These are phyloP conservation scores for Alcis repandata DNA, from an alignment of 2,888 invertebrate species.

Conservation along the genomic window DNA sequence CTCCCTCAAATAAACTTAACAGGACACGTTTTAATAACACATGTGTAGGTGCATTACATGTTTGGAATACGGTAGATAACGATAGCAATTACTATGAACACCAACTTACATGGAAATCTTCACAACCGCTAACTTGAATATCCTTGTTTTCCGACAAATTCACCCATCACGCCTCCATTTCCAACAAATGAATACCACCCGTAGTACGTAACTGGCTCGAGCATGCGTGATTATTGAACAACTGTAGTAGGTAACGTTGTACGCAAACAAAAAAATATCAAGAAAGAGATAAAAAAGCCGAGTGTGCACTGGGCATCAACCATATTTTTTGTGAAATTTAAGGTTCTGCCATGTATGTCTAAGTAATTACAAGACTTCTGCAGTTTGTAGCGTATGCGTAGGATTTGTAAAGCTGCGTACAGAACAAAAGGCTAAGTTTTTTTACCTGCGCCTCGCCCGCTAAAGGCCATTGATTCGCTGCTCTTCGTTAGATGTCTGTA, in stretches of 20 bases:
- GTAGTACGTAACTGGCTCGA: constrained; percentile 59
- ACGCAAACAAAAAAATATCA: too few species aligned
- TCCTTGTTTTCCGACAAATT: constrained; percentile 74
- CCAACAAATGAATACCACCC: constrained; percentile 81
- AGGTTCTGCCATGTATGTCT: too few species aligned
- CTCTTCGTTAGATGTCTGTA: too few species aligned
- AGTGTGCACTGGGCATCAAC: too few species aligned
- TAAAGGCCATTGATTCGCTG: too few species aligned
- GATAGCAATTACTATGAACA: constrained; percentile 59
- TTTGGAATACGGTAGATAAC: constrained; percentile 65
- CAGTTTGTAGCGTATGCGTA: too few species aligned
- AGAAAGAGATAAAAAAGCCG: too few species aligned
- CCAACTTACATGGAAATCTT: constrained; percentile 69
- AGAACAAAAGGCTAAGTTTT: too few species aligned
- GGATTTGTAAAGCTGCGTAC: too few species aligned
- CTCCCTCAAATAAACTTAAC: constrained; percentile 81
- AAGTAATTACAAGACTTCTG: too few species aligned
- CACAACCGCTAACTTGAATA: constrained; percentile 79
- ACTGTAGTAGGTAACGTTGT: constrained; percentile 36
- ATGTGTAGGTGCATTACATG: constrained; percentile 55
- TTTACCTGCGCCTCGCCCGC: too few species aligned
- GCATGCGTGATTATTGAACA: constrained; percentile 33
- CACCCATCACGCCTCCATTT: constrained; percentile 84
- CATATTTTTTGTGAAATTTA: too few species aligned
- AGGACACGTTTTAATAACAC: constrained; percentile 51